These are phyloP conservation scores for Patella caerulea DNA, from an alignment of 2,888 invertebrate species.

Conservation along the genomic window DNA sequence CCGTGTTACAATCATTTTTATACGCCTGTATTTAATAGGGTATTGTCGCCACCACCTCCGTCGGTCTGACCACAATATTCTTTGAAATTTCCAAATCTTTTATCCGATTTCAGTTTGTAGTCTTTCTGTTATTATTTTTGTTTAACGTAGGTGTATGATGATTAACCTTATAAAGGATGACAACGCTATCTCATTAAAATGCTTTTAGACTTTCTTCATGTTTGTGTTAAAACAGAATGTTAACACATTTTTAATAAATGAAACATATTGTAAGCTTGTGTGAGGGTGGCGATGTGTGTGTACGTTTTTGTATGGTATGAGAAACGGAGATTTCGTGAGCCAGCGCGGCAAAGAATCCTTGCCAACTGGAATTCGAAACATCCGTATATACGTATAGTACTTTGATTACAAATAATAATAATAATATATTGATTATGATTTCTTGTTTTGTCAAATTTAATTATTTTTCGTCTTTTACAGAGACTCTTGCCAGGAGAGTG, in stretches of 20 bases:
- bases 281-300: neutral
- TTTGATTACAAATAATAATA: neutral
- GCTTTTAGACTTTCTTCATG: too few species aligned
- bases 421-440: neutral
- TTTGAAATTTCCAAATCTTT: too few species aligned
- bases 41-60: neutral
- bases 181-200: too few species aligned
- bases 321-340: neutral
- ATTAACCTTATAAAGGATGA: too few species aligned
- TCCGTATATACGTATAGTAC: neutral
- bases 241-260: neutral
- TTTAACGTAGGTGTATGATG: too few species aligned
- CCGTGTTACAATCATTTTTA: too few species aligned
- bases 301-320: neutral
- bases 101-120: too few species aligned
- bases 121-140: too few species aligned
- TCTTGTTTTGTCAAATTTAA: neutral
- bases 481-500: constrained; percentile 23
- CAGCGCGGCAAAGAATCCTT: neutral
- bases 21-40: neutral
- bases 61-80: neutral
- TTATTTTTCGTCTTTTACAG: constrained; percentile 6
- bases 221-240: neutral
- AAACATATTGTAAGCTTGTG: neutral
- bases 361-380: too few species aligned